These are phyloP conservation scores for Cuniculus paca DNA, from an alignment of 2,797 vertebrate species.

Conservation along the genomic window DNA sequence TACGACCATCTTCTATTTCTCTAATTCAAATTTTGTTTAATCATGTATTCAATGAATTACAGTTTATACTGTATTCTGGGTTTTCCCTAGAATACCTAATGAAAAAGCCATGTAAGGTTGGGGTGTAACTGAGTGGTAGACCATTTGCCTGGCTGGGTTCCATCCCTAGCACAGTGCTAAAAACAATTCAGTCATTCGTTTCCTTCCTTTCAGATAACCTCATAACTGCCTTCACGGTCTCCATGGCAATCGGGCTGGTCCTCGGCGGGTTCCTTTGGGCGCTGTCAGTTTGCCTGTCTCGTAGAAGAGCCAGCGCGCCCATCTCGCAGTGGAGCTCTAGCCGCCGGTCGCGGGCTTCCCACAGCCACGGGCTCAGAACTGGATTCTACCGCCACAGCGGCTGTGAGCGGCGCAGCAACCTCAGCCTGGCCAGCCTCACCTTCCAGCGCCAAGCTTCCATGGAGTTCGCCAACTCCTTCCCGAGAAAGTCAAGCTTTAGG, in stretches of 20 bases:
- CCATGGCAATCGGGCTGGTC: conserved; percentile 94
- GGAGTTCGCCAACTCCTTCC: conserved; percentile 93
- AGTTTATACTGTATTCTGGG: neutral
- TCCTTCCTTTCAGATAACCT: conserved; percentile 91
- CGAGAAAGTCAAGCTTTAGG: conserved; percentile 96
- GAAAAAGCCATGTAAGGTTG: neutral
- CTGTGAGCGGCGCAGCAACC: conserved; percentile 95
- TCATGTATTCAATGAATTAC: neutral
- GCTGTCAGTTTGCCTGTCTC: conserved; percentile 93
- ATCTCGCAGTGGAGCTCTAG: conserved; percentile 93
- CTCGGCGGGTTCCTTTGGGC: conserved; percentile 94
- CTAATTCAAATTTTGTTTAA: neutral
- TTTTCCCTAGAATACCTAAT: neutral
- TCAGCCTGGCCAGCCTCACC: conserved; percentile 95
- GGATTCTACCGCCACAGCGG: conserved; percentile 95
- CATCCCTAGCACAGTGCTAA: neutral
- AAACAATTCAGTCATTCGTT: conserved; percentile 6
- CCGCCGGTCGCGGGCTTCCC: conserved; percentile 88
- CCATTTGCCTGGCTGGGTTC: neutral
- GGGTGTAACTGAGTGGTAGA: neutral
- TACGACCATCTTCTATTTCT: neutral
- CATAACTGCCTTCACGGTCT: conserved; percentile 96
- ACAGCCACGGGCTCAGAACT: conserved; percentile 87
- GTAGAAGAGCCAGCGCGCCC: conserved; percentile 94
- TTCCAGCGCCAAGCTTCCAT: conserved; percentile 95